Evolutionary conservation across 2,797 vertebrate genomes (phyloP), one percentile per base, ranked within the genome.

Genomic region (Xerus rutilus): DNA sequence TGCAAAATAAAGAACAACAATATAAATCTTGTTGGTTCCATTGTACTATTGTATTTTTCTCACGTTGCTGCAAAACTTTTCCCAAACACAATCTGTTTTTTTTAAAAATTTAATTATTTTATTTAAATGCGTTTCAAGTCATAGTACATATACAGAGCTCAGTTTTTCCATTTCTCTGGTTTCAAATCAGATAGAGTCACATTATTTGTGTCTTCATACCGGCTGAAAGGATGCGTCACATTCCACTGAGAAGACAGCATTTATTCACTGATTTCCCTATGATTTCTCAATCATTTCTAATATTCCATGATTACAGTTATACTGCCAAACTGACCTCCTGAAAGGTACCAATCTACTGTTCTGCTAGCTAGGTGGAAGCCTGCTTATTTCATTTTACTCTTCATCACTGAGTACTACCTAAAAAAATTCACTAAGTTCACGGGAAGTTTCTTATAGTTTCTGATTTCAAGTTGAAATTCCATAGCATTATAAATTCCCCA

Each of bases 231-330:
- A 28, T 52, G 62, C 17, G 6, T 67, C 35, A 30, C 35, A 64
- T 62, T 14, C 30, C n/a, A 25, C 57, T 45, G 35, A 15, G 28
- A 57, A 76, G 20, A 0, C 43, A 59, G 30, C 20, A 59, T n/a
- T 32, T 59, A 14, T 14, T 25, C 4, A 17, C n/a, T 17, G 30
- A 67, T 90, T 77, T 70, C 43, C 32, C 54, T 59, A 43, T 79
- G 17, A 69, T 79, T 92, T 94, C 17, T 45, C 54, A 65, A 49
- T 79, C 28, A 69, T 84, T 94, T 94, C 28, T 45, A 92, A 76
- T 64, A 12, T 77, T 92, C 32, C 9, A 5, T 25, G 59, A 3
- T 30, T 25, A 23, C 23, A 45, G 28, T 13, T 62, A 47, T 14
- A 39, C 3, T 43, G 11, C 25, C n/a, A 54, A 49, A 54, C 30